phyloP scores from a whole-genome alignment of 2,888 invertebrate genomes.

The Tipula unca region DNA sequence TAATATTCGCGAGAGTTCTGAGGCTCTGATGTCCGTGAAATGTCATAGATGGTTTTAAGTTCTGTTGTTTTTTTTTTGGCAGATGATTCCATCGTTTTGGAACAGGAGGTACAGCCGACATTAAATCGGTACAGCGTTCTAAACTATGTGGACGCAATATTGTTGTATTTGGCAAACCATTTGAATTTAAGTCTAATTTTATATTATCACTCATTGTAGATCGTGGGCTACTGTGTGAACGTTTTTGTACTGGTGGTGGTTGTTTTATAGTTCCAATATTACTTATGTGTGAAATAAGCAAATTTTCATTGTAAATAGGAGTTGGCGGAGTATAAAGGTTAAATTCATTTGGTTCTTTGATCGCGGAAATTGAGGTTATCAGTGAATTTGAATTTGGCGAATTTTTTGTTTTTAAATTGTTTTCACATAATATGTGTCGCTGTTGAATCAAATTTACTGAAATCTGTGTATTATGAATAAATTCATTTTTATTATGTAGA shows the following conservation, averaged over 20 bases:
- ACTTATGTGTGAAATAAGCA: neutral
- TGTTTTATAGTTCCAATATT: neutral
- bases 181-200: constrained; percentile 23
- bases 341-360: constrained; percentile 25
- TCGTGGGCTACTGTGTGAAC: constrained; percentile 41
- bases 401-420: neutral
- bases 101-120: constrained; percentile 35
- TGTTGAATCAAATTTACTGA: constrained; percentile 10
- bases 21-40: constrained; percentile 34
- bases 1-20: constrained; percentile 27
- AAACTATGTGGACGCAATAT: constrained; percentile 37
- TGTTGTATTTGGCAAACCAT: constrained; percentile 24
- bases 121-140: constrained; percentile 36
- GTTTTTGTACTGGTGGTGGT: constrained; percentile 32
- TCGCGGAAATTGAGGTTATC: neutral
- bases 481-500: constrained; percentile 25
- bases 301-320: constrained; percentile 22
- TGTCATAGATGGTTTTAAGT: constrained; percentile 39
- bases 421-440: neutral
- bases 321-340: constrained; percentile 27
- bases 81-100: constrained; percentile 33
- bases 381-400: constrained; percentile 29
- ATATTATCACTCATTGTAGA: constrained; percentile 22
- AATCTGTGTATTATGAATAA: constrained; percentile 22
- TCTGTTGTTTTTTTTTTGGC: constrained; percentile 15